Conservation (phyloP, 2,797 vertebrate species). For the Leuciscus waleckii region DNA sequence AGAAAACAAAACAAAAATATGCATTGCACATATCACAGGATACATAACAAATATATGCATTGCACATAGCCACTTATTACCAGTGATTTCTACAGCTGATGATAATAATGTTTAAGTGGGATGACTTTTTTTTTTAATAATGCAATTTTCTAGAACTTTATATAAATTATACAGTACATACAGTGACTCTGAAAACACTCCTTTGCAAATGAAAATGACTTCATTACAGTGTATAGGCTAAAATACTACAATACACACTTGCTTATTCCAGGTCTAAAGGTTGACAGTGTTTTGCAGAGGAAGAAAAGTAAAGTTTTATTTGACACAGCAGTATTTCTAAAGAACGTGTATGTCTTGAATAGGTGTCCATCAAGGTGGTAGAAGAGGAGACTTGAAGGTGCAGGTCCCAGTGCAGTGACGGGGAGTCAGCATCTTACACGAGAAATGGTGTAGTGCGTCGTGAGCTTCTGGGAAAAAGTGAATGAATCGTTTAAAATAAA, state of each 20-base stretch:
- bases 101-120: conserved; percentile 68
- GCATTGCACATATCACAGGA: conserved; percentile 85
- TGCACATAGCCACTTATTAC: conserved; percentile 95
- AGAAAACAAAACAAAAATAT: too few species aligned
- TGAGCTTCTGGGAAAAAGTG: conserved; percentile 89
- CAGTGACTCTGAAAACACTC: conserved; percentile 69
- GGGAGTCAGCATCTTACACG: conserved; percentile 96
- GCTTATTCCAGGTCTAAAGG: conserved; percentile 50
- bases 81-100: conserved; percentile 70
- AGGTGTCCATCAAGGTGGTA: conserved; percentile 83
- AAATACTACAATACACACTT: conserved; percentile 55
- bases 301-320: conserved; percentile 23
- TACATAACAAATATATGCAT: conserved; percentile 84
- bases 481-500: conserved; percentile 59
- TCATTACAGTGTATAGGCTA: conserved; percentile 71
- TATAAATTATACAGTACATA: conserved; percentile 76
- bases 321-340: conserved; percentile 33
- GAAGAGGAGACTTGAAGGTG: conserved; percentile 93
- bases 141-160: conserved; percentile 68
- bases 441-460: conserved; percentile 95
- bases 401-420: conserved; percentile 94
- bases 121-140: conserved; percentile 63
- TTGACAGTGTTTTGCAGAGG: conserved; percentile 37
- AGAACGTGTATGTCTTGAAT: background rate
- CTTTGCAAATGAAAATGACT: conserved; percentile 62